Percentiles rank a stretch among this genome's conserved stretches.
Evolutionary conservation across 2,888 invertebrate species (phyloP).

Genomic region (Byasa hedistus): DNA sequence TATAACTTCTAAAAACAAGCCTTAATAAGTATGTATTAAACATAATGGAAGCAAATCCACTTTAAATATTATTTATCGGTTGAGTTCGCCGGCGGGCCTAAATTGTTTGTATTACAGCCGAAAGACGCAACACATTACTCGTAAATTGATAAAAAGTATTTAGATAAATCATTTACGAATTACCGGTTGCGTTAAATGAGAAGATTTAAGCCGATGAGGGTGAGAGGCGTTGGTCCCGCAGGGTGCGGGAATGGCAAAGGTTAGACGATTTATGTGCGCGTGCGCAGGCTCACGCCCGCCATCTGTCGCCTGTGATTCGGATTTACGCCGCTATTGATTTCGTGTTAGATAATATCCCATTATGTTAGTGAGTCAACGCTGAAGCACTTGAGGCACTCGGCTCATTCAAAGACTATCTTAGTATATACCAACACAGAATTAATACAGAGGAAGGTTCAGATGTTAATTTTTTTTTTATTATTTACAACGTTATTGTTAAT

Average conservation of each 20-base stretch:
- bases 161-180: slow-evolving; percentile 45
- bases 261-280: slow-evolving; percentile 66
- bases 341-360: slow-evolving; percentile 58
- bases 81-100: slow-evolving; percentile 15
- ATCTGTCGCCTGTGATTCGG: slow-evolving; percentile 61
- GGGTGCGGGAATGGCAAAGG: slow-evolving; percentile 46
- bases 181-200: slow-evolving; percentile 42
- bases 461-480: too few relatives aligned
- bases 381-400: neutral
- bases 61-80: slow-evolving; percentile 23
- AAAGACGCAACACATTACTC: slow-evolving; percentile 6
- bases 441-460: neutral
- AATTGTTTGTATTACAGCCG: slow-evolving; percentile 14
- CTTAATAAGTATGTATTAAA: slow-evolving; percentile 26
- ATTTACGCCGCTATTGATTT: slow-evolving; percentile 55
- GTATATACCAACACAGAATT: neutral
- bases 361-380: slow-evolving; percentile 50
- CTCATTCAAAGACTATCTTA: neutral
- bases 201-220: slow-evolving; percentile 45
- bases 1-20: slow-evolving; percentile 16
- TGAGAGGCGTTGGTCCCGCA: slow-evolving; percentile 36
- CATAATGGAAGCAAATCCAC: slow-evolving; percentile 19
- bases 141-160: slow-evolving; percentile 30
- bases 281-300: slow-evolving; percentile 41
- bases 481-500: too few relatives aligned